Evolutionary conservation across 2,797 vertebrate genomes (phyloP).

Genomic region (Enteromius unitaeniatus): DNA sequence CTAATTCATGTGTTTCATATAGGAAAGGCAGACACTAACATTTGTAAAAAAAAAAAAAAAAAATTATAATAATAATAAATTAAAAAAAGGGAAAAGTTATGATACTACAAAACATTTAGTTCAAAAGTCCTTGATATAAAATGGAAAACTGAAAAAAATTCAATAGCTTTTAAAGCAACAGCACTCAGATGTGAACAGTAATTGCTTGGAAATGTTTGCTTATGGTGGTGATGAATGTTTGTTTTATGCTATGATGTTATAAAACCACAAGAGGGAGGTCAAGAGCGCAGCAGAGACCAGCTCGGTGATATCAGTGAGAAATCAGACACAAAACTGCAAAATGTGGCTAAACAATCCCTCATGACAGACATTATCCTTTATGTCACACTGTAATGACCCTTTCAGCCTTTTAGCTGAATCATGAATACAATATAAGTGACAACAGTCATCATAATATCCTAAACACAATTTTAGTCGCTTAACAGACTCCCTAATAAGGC

Average conservation of each 20-base stretch:
- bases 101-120: neutral
- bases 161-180: neutral
- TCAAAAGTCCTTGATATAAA: neutral
- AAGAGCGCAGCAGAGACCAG: conserved; percentile 68
- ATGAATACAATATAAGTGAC: neutral
- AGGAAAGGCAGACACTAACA: neutral
- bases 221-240: conserved; percentile 21
- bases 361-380: neutral
- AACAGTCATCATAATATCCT: neutral
- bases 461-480: neutral
- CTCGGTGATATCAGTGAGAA: conserved; percentile 1
- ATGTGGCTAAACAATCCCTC: conserved; percentile 22
- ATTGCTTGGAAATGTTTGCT: neutral
- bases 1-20: neutral
- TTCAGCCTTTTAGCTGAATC: conserved; percentile 9
- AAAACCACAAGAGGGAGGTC: conserved; percentile 77
- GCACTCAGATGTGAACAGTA: neutral
- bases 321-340: conserved; percentile 29
- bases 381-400: neutral
- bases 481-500: neutral
- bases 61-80: too few relatives aligned
- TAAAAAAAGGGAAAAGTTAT: neutral
- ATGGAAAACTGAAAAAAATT: neutral
- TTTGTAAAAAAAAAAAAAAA: neutral
- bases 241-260: conserved; percentile 42